Percentiles rank a stretch among this genome's conserved stretches.
phyloP scores from a whole-genome alignment of 2,113 vertebrate species.

The Dipodomys spectabilis region DNA sequence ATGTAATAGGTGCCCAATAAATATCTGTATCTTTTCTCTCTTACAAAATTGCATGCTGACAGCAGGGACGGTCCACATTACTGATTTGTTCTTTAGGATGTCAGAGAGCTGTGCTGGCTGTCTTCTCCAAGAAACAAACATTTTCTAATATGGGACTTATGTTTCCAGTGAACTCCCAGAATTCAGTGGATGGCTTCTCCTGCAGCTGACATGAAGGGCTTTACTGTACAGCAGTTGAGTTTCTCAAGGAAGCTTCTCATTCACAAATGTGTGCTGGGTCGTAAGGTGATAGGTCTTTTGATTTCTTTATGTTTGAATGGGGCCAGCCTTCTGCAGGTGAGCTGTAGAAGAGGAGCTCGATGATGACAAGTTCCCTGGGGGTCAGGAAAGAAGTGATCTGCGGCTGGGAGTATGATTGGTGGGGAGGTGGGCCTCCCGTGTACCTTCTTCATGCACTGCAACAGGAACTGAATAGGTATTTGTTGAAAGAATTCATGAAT shows the following conservation, averaged over 20 bases:
- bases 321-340: neutral
- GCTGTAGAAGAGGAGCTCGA: neutral
- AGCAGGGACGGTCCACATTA: neutral
- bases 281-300: too few relatives aligned
- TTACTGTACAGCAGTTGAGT: neutral
- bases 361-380: neutral
- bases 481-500: neutral
- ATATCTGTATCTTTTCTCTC: neutral
- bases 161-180: neutral
- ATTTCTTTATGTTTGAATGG: neutral
- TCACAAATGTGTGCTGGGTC: neutral
- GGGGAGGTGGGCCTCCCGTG: too few relatives aligned
- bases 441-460: neutral
- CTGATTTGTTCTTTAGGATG: too few relatives aligned
- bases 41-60: neutral
- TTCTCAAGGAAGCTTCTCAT: neutral
- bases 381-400: neutral
- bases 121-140: neutral
- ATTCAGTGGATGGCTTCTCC: neutral
- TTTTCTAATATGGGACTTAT: too few relatives aligned
- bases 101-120: accelerated
- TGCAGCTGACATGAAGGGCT: neutral
- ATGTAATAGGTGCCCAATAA: neutral
- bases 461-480: neutral
- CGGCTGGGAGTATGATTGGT: too few relatives aligned